Evolutionary conservation across 2,888 invertebrate genomes (phyloP), one percentile per base, ranked within the genome.

Genomic region (Tridacna gigas): DNA sequence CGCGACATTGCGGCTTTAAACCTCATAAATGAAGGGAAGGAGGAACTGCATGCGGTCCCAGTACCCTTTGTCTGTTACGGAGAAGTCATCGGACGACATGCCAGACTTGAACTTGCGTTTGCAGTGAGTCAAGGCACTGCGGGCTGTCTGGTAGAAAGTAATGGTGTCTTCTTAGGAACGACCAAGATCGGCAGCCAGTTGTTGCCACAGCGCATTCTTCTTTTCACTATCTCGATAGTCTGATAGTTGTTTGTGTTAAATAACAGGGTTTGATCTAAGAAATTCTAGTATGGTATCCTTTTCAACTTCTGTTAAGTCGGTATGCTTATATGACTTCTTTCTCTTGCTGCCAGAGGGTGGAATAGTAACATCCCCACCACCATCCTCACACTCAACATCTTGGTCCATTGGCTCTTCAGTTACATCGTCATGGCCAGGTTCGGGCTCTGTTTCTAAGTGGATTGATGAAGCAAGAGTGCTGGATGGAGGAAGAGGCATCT

Each of bases 41-140:
- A 61, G 61, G 22, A 61, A 61, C n/a, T 61, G 61, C 61, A 61
- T 61, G 18, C 61, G 18, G 61, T 61, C 61, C 61, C 61, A 61
- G 61, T 61, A 61, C 7, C 13, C 61, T 22, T 22, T 61, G 22
- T 61, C 61, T n/a, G 61, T 61, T 22, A 61, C 61, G 9, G 61
- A 61, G 61, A 61, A 61, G n/a, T 11, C 61, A 20, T 61, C 61
- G 22, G 61, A 13, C 9, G 13, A 61, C 61, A 61, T 13, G 22
- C n/a, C 61, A 61, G 61, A 61, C 22, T 61, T 61, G 22, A 61
- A 13, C n/a, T 61, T 61, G 18, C n/a, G 18, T 22, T 61, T 61
- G 61, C 61, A 61, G 7, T 22, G 61, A 61, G n/a, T 61, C 22
- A 61, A 61, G 9, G 61, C 61, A 9, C n/a, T 61, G 61, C 61